Evolutionary conservation across 2,888 invertebrate genomes (phyloP), one percentile per base, ranked within the genome.

Genomic region (Mellilla xanthometata): DNA sequence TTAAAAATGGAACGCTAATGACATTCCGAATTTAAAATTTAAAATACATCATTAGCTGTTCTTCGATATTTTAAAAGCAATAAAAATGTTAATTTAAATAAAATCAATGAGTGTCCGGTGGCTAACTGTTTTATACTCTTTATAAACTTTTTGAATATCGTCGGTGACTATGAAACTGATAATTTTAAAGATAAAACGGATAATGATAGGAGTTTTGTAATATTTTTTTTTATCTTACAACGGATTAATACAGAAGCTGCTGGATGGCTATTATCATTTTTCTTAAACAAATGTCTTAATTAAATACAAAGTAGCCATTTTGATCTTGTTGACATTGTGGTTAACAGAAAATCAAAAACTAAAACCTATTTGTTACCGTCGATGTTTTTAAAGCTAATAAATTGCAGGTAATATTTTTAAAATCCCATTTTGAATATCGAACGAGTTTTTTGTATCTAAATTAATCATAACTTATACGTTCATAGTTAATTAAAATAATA

Each of bases 401-500:
- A 38, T 38, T 19, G 12, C 19, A 4, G 6, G 10, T n/a, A 4
- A 36, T 39, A 35, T 7, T 31, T 32, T 22, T 39, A 30, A 45
- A 35, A 31, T 13, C 10, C 10, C 33, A 48, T 41, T 50, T 41
- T 15, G 24, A 29, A 22, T 26, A 8, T 35, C 31, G 11, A 32
- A 39, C 12, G 11, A 32, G 28, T 38, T 34, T 24, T 1, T n/a
- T 15, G 24, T 35, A 35, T 35, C 11, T 8, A 27, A 40, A 52
- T 55, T 58, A 66, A 56, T 71, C 62, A 67, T 65, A 56, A 60
- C 56, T 24, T 8, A n/a, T 24, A 24, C 7, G 24, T 24, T 61
- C 52, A 34, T 52, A 69, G 62, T 76, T 79, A 83, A 85, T 85
- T 85, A 83, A 74, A 76, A 79, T 81, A 77, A 80, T 80, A 69